Conservation (phyloP, 2,888 invertebrate genomes). For the Podabrus alpinus region DNA sequence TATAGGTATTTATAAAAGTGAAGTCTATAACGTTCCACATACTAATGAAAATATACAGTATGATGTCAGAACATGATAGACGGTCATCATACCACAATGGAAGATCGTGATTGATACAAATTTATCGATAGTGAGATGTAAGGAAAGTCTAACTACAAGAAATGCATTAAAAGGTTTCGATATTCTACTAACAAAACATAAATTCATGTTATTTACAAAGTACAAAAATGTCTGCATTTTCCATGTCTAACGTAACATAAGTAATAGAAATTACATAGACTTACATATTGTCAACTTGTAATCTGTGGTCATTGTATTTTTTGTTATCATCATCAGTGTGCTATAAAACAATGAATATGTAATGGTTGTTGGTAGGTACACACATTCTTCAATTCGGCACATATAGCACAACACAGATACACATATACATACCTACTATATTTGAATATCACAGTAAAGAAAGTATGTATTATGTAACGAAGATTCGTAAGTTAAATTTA, state of each 20-base stretch:
- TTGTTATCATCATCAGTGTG: slow-evolving; percentile 24
- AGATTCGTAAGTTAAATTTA: slow-evolving; percentile 22
- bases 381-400: slow-evolving; percentile 46
- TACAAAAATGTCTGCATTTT: slow-evolving; percentile 25
- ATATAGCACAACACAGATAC: slow-evolving; percentile 52
- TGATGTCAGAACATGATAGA: slow-evolving; percentile 14
- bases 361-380: slow-evolving; percentile 33
- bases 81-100: slow-evolving; percentile 33
- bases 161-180: slow-evolving; percentile 22
- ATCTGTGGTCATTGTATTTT: slow-evolving; percentile 33
- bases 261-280: slow-evolving; percentile 30
- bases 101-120: slow-evolving; percentile 45
- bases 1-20: slow-evolving; percentile 2
- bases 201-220: slow-evolving; percentile 24
- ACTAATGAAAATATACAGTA: slow-evolving; percentile 13
- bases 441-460: slow-evolving; percentile 56
- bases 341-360: slow-evolving; percentile 23
- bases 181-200: slow-evolving; percentile 17
- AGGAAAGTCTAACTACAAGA: slow-evolving; percentile 21
- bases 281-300: slow-evolving; percentile 41
- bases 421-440: slow-evolving; percentile 53
- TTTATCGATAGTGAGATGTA: slow-evolving; percentile 30
- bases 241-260: slow-evolving; percentile 35
- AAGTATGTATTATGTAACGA: slow-evolving; percentile 34
- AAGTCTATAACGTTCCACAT: background rate